These are phyloP conservation scores for Drosophila novamexicana DNA, from an alignment of 1,140 invertebrate species.

Conservation along the genomic window DNA sequence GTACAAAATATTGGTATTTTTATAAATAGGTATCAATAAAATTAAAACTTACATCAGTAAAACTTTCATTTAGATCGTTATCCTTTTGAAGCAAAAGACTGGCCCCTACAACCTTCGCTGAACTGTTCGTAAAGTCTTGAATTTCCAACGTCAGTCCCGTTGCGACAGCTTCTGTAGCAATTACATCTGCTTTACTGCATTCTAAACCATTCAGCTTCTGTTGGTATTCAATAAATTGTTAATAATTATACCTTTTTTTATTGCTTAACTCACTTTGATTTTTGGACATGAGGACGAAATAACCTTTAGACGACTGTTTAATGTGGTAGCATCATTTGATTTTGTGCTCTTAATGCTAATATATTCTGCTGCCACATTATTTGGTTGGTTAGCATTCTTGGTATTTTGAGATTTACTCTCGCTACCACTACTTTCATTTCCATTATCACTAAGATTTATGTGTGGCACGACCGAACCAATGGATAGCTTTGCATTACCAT, in stretches of 20 bases:
- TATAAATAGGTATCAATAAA: background rate
- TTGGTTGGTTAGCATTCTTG: conserved; percentile 40
- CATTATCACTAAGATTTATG: conserved; percentile 18
- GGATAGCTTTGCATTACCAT: conserved; percentile 44
- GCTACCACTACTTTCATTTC: conserved; percentile 10
- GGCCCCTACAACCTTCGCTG: conserved; percentile 55
- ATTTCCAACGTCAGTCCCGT: conserved; percentile 48
- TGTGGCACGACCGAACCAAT: conserved; percentile 24
- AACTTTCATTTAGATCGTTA: conserved; percentile 52
- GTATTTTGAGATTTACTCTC: conserved; percentile 38
- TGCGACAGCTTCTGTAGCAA: conserved; percentile 16
- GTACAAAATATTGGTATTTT: background rate
- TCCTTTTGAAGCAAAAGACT: conserved; percentile 52
- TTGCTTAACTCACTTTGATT: conserved; percentile 51
- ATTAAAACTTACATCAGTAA: conserved; percentile 56
- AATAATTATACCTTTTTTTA: background rate
- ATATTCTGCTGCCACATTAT: conserved; percentile 33
- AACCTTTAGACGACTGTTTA: conserved; percentile 43
- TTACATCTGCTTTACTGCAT: conserved; percentile 30
- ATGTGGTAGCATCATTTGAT: conserved; percentile 37
- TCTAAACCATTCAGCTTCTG: conserved; percentile 56
- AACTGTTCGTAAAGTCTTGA: conserved; percentile 50
- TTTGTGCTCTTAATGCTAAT: conserved; percentile 43
- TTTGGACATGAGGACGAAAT: conserved; percentile 46
- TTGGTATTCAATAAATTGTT: background rate